phyloP scores from a whole-genome alignment of 2,888 invertebrate genomes.

The Limnephilus rhombicus region DNA sequence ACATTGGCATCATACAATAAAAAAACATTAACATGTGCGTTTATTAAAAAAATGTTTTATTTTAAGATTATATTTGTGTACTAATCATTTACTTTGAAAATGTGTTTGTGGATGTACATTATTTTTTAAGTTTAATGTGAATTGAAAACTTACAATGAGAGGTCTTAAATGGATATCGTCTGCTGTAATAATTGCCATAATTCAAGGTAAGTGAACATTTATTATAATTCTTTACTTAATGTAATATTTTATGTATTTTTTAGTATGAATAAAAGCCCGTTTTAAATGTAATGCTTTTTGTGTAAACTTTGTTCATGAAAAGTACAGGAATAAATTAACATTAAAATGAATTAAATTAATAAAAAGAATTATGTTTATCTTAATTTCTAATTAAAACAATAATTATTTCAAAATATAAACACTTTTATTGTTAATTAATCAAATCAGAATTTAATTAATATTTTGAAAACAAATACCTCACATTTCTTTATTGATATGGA shows the following conservation, averaged over 20 bases:
- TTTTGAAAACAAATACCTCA: no score
- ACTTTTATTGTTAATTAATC: no score
- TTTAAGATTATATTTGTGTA: background rate
- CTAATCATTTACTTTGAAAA: background rate
- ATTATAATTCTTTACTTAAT: background rate
- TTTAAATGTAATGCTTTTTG: no score
- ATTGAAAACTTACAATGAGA: constrained; percentile 20
- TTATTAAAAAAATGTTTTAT: background rate
- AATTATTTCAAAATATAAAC: no score
- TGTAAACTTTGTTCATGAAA: no score
- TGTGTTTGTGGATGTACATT: constrained; percentile 11
- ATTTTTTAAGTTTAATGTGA: background rate
- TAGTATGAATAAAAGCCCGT: no score
- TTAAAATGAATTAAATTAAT: no score
- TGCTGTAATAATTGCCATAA: background rate
- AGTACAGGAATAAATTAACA: no score
- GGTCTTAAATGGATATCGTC: constrained; percentile 33
- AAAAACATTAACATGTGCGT: background rate
- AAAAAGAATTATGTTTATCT: no score
- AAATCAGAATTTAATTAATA: no score
- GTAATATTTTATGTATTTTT: no score
- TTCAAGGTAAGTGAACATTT: constrained; percentile 6
- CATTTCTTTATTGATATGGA: background rate
- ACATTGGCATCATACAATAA: background rate
- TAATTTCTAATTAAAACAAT: no score